These are phyloP conservation scores for Apamea epomidion DNA, from an alignment of 2,888 invertebrate species.

Conservation along the genomic window DNA sequence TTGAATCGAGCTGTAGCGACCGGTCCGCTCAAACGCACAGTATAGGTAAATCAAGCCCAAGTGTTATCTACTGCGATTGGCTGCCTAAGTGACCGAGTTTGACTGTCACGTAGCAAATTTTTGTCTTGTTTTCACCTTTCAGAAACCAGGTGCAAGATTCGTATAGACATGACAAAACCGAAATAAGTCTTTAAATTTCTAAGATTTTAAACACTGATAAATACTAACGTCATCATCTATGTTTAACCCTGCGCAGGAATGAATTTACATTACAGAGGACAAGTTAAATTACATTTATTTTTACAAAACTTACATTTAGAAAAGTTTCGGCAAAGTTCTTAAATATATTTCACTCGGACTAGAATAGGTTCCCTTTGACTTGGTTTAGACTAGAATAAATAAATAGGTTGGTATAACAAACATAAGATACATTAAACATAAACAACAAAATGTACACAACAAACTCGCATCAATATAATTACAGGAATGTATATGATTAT, in stretches of 20 bases:
- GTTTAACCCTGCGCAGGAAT: constrained; percentile 77
- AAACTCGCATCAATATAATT: constrained; percentile 72
- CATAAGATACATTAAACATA: constrained; percentile 75
- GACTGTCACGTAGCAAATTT: not conserved
- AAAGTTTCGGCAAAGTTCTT: constrained; percentile 65
- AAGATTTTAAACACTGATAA: constrained; percentile 70
- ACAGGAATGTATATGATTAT: constrained; percentile 77
- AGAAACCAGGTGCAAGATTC: constrained; percentile 43
- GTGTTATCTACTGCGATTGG: no score
- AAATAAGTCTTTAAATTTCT: constrained; percentile 67
- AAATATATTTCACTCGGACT: constrained; percentile 70
- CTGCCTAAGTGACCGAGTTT: not conserved
- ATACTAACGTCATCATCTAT: constrained; percentile 62
- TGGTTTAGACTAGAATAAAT: constrained; percentile 77
- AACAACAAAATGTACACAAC: constrained; percentile 76
- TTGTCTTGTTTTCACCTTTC: not conserved
- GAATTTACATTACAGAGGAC: constrained; percentile 73
- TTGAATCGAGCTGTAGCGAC: not conserved
- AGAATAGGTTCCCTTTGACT: constrained; percentile 74
- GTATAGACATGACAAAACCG: constrained; percentile 63
- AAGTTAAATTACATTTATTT: constrained; percentile 71
- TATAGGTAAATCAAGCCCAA: no score
- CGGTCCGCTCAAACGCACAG: not conserved
- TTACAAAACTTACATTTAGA: constrained; percentile 75
- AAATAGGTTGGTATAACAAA: constrained; percentile 72